A percentile compares a stretch with the other conserved stretches of the same genome.
These are phyloP conservation scores for Thereva unica DNA, from an alignment of 2,888 invertebrate species.

Conservation along the genomic window DNA sequence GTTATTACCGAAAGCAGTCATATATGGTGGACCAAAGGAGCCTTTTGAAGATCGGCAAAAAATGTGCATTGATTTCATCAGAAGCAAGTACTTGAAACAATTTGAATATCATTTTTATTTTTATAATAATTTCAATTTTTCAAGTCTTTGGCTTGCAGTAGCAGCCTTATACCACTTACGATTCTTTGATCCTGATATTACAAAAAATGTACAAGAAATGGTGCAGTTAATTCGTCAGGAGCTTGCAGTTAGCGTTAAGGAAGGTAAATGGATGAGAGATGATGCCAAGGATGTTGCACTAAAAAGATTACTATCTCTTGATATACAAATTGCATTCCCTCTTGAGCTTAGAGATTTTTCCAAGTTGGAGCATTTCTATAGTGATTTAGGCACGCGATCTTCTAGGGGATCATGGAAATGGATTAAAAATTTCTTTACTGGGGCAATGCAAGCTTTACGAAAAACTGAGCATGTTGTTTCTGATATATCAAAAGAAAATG, in stretches of 20 bases:
- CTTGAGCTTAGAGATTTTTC: conserved; percentile 4
- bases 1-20: conserved; percentile 3
- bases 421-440: conserved; percentile 19
- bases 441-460: conserved; percentile 5
- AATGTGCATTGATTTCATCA: conserved; percentile 20
- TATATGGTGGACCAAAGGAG: neutral
- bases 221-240: neutral
- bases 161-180: conserved; percentile 6
- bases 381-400: conserved; percentile 19
- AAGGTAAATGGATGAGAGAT: conserved; percentile 17
- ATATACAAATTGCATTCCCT: conserved; percentile 23
- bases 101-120: neutral
- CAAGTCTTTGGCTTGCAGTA: conserved; percentile 16
- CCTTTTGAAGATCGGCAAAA: conserved; percentile 16
- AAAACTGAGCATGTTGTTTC: conserved; percentile 20
- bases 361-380: conserved; percentile 21
- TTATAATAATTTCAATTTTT: neutral
- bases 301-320: conserved; percentile 10
- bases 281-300: conserved; percentile 9
- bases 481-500: conserved; percentile 3
- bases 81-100: conserved; percentile 11
- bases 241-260: neutral
- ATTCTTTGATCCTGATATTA: neutral
- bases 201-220: conserved; percentile 7
- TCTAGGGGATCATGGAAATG: conserved; percentile 3